Base-by-base conservation (phyloP, 2,113 vertebrate species). In the Psephotus haematonotus region DNA sequence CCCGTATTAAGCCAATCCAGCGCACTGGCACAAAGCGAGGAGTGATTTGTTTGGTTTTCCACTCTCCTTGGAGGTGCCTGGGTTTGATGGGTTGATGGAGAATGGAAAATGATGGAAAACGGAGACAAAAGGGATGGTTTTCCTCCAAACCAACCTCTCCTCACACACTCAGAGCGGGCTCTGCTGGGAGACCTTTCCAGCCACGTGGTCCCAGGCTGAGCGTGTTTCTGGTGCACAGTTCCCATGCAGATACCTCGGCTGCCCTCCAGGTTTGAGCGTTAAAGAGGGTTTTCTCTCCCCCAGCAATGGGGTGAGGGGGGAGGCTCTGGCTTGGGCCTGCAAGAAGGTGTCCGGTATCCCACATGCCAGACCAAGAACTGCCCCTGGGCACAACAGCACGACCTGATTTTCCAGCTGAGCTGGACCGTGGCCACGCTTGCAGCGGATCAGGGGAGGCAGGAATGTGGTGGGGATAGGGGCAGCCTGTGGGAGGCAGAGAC, bases 401-500 rank as follows among this genome's bases (percentile, higher is more conserved):
- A 94, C 86, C 55, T 77, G 80, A 81, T 92, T 94, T 96, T 94
- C 92, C 82, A 93, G 91, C 91, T 46, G 6, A 86, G 90, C 93
- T 4, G 2, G 96, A 33, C 62, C 14, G 16, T 10, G 83, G 49
- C 63, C 69, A 50, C 23, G 90, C 28, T 11, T 9, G 55, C 33
- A 43, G 79, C 7, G 3, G 72, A 53, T 49, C 19, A 43, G 62
- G 39, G 50, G 0, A n/a, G 50, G 50, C 5, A 70, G 94, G 89
- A 78, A 95, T 39, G 65, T 23, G 44, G 57, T 55, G 62, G 47
- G 55, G 55, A 86, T 0, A 1, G 68, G 35, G 52, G 29, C 29
- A 68, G 74, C 7, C 2, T 12, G 22, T 1, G 7, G 69, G 55
- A 91, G 47, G 46, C 65, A 76, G 59, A 47, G 19, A 77, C 39